phyloP scores from a whole-genome alignment of 2,113 vertebrate species.

The Panthera tigris region DNA sequence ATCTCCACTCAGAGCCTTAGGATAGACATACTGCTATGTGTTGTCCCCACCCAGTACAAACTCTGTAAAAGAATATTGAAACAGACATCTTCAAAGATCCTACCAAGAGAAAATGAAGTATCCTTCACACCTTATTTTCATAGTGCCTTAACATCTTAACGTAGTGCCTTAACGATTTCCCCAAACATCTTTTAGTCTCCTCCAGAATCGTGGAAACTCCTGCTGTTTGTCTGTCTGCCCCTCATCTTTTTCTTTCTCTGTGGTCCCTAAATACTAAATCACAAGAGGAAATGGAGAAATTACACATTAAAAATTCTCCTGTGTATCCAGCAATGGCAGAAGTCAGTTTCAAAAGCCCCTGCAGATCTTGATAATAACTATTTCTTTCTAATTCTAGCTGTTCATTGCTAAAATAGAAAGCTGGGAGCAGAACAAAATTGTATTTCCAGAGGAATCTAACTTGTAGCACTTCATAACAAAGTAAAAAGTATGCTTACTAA shows the following conservation, averaged over 20 bases:
- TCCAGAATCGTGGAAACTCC: not conserved
- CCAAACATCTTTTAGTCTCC: not conserved
- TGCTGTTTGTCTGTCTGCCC: not conserved
- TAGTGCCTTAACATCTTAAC: not conserved
- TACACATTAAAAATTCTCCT: conserved; percentile 27
- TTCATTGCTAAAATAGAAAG: conserved; percentile 52
- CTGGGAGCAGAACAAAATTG: conserved; percentile 31
- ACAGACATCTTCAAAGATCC: not conserved
- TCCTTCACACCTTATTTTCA: not conserved
- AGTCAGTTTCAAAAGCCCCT: conserved; percentile 53
- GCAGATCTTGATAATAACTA: conserved; percentile 55
- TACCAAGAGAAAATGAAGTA: conserved; percentile 20
- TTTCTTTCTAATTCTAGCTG: conserved; percentile 62
- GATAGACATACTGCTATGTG: not conserved
- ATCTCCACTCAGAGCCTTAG: not conserved
- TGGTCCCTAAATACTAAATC: not conserved
- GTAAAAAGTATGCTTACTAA: not conserved
- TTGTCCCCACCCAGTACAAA: not conserved
- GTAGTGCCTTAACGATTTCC: not conserved
- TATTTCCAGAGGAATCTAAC: conserved; percentile 45
- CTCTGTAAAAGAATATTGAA: not conserved
- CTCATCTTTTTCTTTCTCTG: not conserved
- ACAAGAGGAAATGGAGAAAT: conserved; percentile 43
- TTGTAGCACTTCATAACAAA: conserved; percentile 20
- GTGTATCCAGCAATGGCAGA: not conserved